Conservation (phyloP, 2,888 invertebrate genomes). For the Danaus chrysippus region DNA sequence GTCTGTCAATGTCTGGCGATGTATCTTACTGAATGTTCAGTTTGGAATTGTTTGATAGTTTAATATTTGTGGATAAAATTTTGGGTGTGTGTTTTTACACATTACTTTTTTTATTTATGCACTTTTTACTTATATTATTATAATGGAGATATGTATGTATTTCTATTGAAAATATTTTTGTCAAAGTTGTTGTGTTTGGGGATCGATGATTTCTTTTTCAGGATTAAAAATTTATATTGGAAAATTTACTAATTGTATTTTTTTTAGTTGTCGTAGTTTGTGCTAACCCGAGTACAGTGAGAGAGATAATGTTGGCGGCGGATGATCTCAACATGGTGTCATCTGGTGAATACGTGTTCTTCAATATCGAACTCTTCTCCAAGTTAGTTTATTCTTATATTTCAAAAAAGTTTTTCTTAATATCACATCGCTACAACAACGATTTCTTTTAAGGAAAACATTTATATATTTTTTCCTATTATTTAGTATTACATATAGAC, state of each 20-base stretch:
- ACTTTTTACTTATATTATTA: not conserved
- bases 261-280: constrained; percentile 96
- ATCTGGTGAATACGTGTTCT: constrained; percentile 98
- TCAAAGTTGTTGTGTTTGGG: too few species aligned
- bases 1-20: not conserved
- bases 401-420: constrained; percentile 1
- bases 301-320: constrained; percentile 96
- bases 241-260: constrained; percentile 34
- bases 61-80: not conserved
- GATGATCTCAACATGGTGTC: constrained; percentile 97
- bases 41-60: not conserved
- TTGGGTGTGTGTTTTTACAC: not conserved
- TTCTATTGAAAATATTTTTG: too few species aligned
- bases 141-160: too few species aligned
- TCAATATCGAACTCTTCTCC: constrained; percentile 97
- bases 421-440: too few species aligned
- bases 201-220: too few species aligned
- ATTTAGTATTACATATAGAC: too few species aligned
- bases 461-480: too few species aligned
- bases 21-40: not conserved
- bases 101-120: not conserved
- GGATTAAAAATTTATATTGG: too few species aligned
- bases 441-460: too few species aligned
- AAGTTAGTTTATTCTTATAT: constrained; percentile 84
- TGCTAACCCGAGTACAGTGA: constrained; percentile 91